These are phyloP conservation scores for Spheniscus mendiculus DNA, from an alignment of 2,113 vertebrate genomes.

Conservation along the genomic window DNA sequence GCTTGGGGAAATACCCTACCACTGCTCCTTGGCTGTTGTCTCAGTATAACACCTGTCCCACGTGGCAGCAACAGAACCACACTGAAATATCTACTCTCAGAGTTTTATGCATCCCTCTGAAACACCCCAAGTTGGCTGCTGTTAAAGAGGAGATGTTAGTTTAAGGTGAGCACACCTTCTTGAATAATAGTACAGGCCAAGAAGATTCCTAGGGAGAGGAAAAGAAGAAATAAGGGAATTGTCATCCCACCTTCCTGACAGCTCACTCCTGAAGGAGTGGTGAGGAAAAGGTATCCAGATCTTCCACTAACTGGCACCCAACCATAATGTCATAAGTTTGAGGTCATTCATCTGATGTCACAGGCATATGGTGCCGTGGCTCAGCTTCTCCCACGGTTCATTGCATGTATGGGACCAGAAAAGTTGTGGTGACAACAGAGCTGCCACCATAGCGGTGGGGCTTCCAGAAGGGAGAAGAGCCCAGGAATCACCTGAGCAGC, in stretches of 20 bases:
- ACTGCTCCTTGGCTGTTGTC: background rate
- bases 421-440: background rate
- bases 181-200: background rate
- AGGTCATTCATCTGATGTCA: background rate
- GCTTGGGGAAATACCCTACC: background rate
- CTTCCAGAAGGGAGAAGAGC: background rate
- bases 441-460: background rate
- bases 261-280: background rate
- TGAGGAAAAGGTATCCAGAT: background rate
- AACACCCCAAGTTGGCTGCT: background rate
- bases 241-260: background rate
- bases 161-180: background rate
- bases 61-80: accelerated
- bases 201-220: background rate
- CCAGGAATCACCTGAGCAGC: background rate
- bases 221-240: background rate
- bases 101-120: background rate
- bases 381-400: background rate
- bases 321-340: background rate
- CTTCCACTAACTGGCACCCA: background rate
- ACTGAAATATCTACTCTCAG: background rate
- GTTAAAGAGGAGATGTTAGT: background rate
- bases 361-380: background rate
- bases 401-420: background rate
- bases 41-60: background rate